Conservation (phyloP, 23 tunicate genomes). For the Ascidia mentula region DNA sequence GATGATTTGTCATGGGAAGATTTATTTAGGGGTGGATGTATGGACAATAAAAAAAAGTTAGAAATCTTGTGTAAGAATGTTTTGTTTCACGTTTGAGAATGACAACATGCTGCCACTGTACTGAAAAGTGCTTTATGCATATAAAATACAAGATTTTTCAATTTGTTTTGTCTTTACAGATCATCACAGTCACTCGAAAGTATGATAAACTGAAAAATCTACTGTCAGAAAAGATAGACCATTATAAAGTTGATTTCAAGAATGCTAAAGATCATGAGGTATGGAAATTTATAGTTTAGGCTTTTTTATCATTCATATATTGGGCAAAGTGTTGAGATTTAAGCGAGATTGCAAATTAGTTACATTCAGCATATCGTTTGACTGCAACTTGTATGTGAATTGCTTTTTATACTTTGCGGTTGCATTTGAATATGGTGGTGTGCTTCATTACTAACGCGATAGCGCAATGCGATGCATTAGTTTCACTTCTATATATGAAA, state of each 20-base stretch:
- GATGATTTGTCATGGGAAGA: too few relatives aligned
- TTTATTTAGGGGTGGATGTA: too few relatives aligned
- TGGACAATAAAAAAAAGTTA: too few relatives aligned
- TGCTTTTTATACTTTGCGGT: conserved; percentile 7
- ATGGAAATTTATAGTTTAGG: background rate
- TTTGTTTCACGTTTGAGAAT: background rate
- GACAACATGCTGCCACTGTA: too few relatives aligned
- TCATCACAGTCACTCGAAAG: conserved; percentile 64
- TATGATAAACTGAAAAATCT: conserved; percentile 82
- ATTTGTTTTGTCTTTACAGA: conserved; percentile 24
- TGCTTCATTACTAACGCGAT: conserved; percentile 34
- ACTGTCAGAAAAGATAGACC: conserved; percentile 74
- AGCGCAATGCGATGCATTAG: background rate
- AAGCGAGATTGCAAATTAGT: background rate
- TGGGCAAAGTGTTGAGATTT: too few relatives aligned
- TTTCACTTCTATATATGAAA: background rate
- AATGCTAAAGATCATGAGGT: conserved; percentile 81
- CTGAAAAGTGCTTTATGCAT: too few relatives aligned
- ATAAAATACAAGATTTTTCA: too few relatives aligned
- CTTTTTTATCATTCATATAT: background rate
- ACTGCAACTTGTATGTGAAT: background rate
- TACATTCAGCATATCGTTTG: conserved; percentile 4
- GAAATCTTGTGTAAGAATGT: background rate
- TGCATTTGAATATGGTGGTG: conserved; percentile 9
- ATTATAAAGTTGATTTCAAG: conserved; percentile 50